Percentiles rank a stretch among this genome's conserved stretches.
Conservation (phyloP, 2,113 vertebrate genomes). For the Regulus satrapa region DNA sequence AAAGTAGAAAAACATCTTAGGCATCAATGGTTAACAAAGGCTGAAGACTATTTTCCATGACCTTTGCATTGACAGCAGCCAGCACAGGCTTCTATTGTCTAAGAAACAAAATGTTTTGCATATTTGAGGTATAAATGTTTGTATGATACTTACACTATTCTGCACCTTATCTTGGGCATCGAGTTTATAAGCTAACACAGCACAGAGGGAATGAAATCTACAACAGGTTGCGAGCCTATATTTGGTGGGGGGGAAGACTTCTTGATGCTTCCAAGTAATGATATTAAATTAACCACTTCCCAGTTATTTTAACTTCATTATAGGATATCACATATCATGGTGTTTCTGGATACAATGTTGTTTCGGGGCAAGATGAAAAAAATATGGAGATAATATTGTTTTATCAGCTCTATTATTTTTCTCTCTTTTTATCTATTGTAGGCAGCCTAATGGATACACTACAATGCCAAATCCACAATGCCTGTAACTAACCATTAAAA, state of each 20-base stretch:
- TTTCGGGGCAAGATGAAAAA: slow-evolving; percentile 6
- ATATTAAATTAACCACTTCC: background rate
- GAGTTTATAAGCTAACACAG: background rate
- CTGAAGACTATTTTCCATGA: background rate
- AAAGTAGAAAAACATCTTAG: background rate
- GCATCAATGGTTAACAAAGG: background rate
- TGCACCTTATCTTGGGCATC: background rate
- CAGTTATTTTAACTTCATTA: background rate
- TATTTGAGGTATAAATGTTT: background rate
- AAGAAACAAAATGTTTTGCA: background rate
- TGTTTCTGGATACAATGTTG: background rate
- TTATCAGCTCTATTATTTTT: background rate
- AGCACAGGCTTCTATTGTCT: background rate
- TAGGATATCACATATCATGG: background rate
- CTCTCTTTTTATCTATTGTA: background rate
- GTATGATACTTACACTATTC: background rate
- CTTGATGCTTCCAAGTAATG: background rate
- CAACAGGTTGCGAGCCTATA: background rate
- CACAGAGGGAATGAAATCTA: background rate
- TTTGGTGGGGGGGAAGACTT: background rate
- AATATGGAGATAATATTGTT: background rate
- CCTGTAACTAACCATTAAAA: background rate
- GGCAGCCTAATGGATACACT: background rate
- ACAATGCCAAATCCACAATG: background rate
- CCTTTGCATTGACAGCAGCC: background rate